Conservation (phyloP, 2,113 vertebrate species). For the Meriones unguiculatus region DNA sequence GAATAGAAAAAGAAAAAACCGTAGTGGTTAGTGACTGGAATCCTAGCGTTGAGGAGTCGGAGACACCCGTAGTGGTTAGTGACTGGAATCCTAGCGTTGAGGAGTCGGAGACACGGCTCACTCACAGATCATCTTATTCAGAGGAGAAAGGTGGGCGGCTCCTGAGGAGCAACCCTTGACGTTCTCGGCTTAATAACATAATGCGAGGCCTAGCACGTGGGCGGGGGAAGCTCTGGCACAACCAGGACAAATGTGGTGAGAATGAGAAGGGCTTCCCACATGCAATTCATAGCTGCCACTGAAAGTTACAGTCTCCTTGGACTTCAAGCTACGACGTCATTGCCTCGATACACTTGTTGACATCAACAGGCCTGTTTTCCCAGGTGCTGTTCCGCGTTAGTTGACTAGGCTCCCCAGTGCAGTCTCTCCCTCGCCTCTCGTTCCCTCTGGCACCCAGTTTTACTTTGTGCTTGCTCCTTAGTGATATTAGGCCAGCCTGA, state of each 20-base stretch:
- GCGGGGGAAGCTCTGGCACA: neutral
- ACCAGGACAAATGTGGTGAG: neutral
- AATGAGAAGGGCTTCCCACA: neutral
- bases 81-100: too few relatives aligned
- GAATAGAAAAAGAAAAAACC: neutral
- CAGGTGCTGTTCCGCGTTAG: neutral
- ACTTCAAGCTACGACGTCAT: neutral
- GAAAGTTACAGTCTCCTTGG: neutral
- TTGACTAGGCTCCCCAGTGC: neutral
- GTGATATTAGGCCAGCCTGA: neutral
- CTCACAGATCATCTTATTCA: neutral
- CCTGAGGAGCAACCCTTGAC: neutral
- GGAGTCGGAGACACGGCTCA: neutral
- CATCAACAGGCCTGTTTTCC: slow-evolving; percentile 7
- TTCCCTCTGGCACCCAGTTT: neutral
- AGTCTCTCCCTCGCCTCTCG: neutral
- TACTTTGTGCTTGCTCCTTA: neutral
- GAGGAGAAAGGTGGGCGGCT: neutral
- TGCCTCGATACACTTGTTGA: neutral
- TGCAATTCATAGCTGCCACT: neutral
- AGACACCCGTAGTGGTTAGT: neutral
- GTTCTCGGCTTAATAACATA: neutral
- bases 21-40: too few relatives aligned
- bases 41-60: too few relatives aligned
- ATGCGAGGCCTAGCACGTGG: neutral